phyloP scores from a whole-genome alignment of 2,888 invertebrate genomes.

The Dryococelus australis region DNA sequence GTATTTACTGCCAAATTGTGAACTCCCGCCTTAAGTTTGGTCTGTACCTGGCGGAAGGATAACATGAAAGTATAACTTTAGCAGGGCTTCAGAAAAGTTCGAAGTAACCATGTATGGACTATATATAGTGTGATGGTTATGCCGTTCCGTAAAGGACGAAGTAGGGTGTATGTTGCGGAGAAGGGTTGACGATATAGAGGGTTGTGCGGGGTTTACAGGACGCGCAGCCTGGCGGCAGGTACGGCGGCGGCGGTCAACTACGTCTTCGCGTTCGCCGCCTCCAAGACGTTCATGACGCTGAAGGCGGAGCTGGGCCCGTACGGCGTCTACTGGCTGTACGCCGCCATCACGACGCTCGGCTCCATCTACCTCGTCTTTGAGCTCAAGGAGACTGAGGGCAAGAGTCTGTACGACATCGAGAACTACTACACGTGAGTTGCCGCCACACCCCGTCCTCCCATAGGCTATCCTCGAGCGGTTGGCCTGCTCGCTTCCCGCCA shows the following conservation, averaged over 20 bases:
- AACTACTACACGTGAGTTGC: constrained; percentile 53
- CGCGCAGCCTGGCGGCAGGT: constrained; percentile 63
- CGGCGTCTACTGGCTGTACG: constrained; percentile 63
- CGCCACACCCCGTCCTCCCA: background rate
- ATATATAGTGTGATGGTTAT: too few relatives aligned
- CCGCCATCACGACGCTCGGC: constrained; percentile 60
- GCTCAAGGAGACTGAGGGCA: constrained; percentile 66
- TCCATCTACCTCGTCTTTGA: constrained; percentile 63
- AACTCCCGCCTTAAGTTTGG: too few relatives aligned
- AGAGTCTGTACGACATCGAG: constrained; percentile 63
- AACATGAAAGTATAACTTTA: too few relatives aligned
- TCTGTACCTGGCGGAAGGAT: too few relatives aligned
- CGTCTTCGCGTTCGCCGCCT: constrained; percentile 61
- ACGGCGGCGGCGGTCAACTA: constrained; percentile 64
- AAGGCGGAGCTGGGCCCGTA: constrained; percentile 59
- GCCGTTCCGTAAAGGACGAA: too few relatives aligned
- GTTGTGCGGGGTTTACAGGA: background rate
- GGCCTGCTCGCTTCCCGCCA: too few relatives aligned
- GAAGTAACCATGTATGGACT: too few relatives aligned
- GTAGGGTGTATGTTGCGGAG: too few relatives aligned
- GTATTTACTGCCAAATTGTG: too few relatives aligned
- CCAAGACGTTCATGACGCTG: constrained; percentile 64
- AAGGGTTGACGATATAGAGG: too few relatives aligned
- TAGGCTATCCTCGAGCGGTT: too few relatives aligned
- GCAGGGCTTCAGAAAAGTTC: too few relatives aligned